Conservation (phyloP, 2,888 invertebrate species). For the Octodonta nipae region DNA sequence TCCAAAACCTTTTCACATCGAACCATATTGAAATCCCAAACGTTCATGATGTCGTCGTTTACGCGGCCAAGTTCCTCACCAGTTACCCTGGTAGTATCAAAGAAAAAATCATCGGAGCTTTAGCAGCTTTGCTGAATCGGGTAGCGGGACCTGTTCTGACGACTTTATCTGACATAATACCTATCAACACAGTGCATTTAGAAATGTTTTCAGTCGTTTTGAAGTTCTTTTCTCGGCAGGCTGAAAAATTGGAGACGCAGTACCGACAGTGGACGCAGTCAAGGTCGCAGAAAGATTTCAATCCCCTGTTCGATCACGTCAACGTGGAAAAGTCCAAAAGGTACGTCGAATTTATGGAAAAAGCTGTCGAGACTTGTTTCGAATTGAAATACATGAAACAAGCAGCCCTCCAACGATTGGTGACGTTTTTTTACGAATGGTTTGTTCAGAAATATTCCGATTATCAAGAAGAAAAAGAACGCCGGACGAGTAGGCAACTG, state of each 20-base stretch:
- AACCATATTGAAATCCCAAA: conserved; percentile 6
- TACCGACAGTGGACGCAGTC: conserved; percentile 15
- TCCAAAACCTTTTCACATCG: conserved; percentile 6
- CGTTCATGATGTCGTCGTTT: conserved; percentile 4
- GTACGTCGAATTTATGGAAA: background rate
- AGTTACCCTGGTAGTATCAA: conserved; percentile 10
- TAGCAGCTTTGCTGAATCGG: conserved; percentile 8
- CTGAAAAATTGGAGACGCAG: conserved; percentile 11
- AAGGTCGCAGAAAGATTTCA: conserved; percentile 10
- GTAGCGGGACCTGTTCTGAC: no score
- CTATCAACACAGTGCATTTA: conserved; percentile 3
- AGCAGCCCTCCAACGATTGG: background rate
- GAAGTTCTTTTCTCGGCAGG: conserved; percentile 10
- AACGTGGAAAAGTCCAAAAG: conserved; percentile 11
- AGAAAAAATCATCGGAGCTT: conserved; percentile 12
- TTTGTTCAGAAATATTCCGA: background rate
- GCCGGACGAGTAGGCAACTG: background rate
- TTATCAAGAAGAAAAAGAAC: background rate
- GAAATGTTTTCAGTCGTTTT: conserved; percentile 8
- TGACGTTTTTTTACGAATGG: conserved; percentile 1
- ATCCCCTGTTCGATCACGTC: conserved; percentile 12
- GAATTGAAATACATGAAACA: background rate
- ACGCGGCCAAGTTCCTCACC: conserved; percentile 8
- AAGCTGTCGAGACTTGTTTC: background rate
- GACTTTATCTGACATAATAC: no score